These are phyloP conservation scores for Crocodylus rhombifer DNA, from an alignment of 2,797 vertebrate genomes.

Conservation along the genomic window DNA sequence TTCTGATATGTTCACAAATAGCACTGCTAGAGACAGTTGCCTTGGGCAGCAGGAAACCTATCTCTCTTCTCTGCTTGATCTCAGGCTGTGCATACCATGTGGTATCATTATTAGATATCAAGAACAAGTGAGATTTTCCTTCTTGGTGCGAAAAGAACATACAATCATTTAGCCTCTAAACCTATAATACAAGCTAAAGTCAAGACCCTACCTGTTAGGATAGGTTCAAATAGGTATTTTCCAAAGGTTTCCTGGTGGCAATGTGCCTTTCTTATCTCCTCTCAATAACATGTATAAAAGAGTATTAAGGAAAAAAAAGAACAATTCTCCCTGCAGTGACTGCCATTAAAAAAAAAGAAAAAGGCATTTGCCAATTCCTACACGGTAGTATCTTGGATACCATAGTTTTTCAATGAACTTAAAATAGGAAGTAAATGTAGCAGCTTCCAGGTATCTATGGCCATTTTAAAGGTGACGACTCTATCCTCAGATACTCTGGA, in stretches of 20 bases:
- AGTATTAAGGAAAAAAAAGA: constrained; percentile 26
- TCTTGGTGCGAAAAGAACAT: constrained; percentile 73
- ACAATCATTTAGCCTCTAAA: constrained; percentile 60
- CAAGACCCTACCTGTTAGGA: constrained; percentile 38
- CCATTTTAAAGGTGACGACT: background rate
- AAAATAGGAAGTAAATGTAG: background rate
- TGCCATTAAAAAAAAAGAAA: background rate
- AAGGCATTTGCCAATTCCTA: background rate
- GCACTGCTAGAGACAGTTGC: background rate
- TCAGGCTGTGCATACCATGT: constrained; percentile 47
- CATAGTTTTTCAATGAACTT: background rate
- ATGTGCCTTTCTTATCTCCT: constrained; percentile 26
- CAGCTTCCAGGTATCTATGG: background rate
- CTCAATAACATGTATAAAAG: background rate
- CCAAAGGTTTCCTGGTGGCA: constrained; percentile 39
- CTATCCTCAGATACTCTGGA: background rate
- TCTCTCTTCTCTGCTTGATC: constrained; percentile 65
- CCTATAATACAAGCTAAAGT: constrained; percentile 46
- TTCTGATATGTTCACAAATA: constrained; percentile 19
- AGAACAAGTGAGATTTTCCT: constrained; percentile 64
- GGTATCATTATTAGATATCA: constrained; percentile 51
- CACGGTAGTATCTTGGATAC: background rate
- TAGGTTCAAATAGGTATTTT: constrained; percentile 49
- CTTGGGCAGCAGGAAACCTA: constrained; percentile 44
- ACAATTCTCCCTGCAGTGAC: background rate